phyloP scores from a whole-genome alignment of 2,888 invertebrate genomes.

The Iselma pallidipennis region DNA sequence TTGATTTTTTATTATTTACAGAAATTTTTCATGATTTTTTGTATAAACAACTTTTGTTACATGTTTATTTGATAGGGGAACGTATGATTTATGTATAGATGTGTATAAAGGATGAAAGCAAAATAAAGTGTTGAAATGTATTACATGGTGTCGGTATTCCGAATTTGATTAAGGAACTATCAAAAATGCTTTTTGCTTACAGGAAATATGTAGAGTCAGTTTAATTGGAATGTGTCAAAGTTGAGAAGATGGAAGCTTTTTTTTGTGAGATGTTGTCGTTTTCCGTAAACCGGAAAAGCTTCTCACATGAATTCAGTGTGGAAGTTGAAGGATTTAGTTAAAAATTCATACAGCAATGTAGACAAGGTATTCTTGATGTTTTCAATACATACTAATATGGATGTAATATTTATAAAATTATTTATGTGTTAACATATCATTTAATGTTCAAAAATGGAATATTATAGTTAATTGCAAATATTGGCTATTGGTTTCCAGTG shows the following conservation, averaged over 20 bases:
- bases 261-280: slow-evolving; percentile 1
- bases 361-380: slow-evolving; percentile 17
- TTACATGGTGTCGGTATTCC: slow-evolving; percentile 14
- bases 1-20: background rate
- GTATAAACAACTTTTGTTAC: background rate
- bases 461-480: slow-evolving; percentile 34
- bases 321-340: slow-evolving; percentile 21
- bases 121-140: too few relatives aligned
- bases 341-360: slow-evolving; percentile 25
- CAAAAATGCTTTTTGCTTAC: slow-evolving; percentile 11
- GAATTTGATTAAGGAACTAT: slow-evolving; percentile 11
- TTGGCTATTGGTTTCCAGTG: slow-evolving; percentile 44
- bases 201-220: slow-evolving; percentile 12
- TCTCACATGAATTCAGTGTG: slow-evolving; percentile 20
- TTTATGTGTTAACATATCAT: slow-evolving; percentile 19
- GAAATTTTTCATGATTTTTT: background rate
- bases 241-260: slow-evolving; percentile 19
- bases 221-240: slow-evolving; percentile 29
- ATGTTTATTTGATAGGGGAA: background rate
- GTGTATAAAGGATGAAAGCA: background rate
- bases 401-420: slow-evolving; percentile 18
- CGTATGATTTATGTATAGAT: too few relatives aligned
- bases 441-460: slow-evolving; percentile 2
- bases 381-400: slow-evolving; percentile 15
- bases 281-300: slow-evolving; percentile 18